Evolutionary conservation across 2,797 vertebrate genomes (phyloP).

Genomic region (Threskiornis aethiopicus): DNA sequence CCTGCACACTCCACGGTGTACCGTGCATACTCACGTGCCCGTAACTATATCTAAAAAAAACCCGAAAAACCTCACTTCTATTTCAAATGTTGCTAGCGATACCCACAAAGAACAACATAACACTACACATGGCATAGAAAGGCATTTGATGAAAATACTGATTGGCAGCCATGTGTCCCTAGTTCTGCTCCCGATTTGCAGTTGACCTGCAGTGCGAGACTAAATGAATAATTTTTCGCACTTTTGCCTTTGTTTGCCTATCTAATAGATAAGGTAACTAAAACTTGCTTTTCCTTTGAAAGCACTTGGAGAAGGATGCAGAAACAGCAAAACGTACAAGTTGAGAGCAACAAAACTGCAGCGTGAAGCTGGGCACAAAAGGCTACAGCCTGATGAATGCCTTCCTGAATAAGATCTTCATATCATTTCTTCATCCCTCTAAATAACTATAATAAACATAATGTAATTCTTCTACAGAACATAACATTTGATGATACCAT

Average conservation of each 20-base stretch:
- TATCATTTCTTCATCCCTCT: not conserved
- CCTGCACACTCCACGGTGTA: not conserved
- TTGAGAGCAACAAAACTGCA: not conserved
- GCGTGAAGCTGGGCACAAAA: not conserved
- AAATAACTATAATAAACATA: constrained; percentile 19
- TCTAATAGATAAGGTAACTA: not conserved
- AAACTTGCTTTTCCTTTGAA: not conserved
- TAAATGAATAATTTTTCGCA: not conserved
- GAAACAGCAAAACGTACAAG: not conserved
- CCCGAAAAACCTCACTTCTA: accelerated
- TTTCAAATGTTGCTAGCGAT: not conserved
- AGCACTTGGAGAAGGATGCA: not conserved
- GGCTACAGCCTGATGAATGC: not conserved
- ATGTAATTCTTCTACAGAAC: not conserved
- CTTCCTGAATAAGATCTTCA: not conserved
- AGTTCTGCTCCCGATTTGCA: not conserved
- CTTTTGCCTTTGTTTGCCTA: not conserved
- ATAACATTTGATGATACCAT: not conserved
- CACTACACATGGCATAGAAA: not conserved
- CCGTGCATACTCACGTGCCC: not conserved
- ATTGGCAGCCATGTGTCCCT: not conserved
- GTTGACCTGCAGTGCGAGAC: not conserved
- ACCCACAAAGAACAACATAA: not conserved
- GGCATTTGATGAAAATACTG: not conserved
- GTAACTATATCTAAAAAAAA: not conserved